Percentiles rank a stretch among this genome's conserved stretches.
Evolutionary conservation across 2,888 invertebrate species (phyloP).

Genomic region (Tryphoninae sp.): DNA sequence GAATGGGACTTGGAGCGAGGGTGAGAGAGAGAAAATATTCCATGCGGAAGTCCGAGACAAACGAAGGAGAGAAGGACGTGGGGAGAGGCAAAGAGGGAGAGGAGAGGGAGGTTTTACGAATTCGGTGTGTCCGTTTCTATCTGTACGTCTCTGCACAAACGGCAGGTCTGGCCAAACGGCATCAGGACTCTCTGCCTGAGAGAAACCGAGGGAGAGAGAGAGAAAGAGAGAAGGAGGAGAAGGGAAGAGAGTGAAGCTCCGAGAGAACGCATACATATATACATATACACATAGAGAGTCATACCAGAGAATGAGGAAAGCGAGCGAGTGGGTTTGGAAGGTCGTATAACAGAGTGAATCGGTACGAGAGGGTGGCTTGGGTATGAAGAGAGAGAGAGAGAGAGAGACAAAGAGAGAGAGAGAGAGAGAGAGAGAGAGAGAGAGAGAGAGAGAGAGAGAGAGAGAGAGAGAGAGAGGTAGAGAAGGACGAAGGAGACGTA

Average conservation of each 20-base stretch:
- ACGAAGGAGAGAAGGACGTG: slow-evolving; percentile 60
- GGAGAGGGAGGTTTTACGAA: slow-evolving; percentile 54
- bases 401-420: background rate
- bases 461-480: background rate
- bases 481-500: slow-evolving; percentile 43
- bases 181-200: background rate
- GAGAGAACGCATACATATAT: slow-evolving; percentile 22
- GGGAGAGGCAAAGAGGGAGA: slow-evolving; percentile 41
- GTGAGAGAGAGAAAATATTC: slow-evolving; percentile 41
- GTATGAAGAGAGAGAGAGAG: slow-evolving; percentile 66
- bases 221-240: slow-evolving; percentile 34
- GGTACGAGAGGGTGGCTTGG: slow-evolving; percentile 57
- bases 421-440: slow-evolving; percentile 46
- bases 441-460: slow-evolving; percentile 45
- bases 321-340: slow-evolving; percentile 69
- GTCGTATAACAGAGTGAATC: slow-evolving; percentile 74
- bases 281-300: background rate
- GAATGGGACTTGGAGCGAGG: background rate
- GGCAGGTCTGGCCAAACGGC: slow-evolving; percentile 19
- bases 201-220: slow-evolving; percentile 44
- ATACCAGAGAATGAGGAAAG: slow-evolving; percentile 15
- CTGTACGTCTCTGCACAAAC: background rate
- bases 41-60: slow-evolving; percentile 59
- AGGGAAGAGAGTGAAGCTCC: slow-evolving; percentile 15
- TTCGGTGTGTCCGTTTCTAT: slow-evolving; percentile 48